Evolutionary conservation across 2,113 vertebrate species (phyloP), one percentile per base, ranked within the genome.

Genomic region (Gobio gobio): DNA sequence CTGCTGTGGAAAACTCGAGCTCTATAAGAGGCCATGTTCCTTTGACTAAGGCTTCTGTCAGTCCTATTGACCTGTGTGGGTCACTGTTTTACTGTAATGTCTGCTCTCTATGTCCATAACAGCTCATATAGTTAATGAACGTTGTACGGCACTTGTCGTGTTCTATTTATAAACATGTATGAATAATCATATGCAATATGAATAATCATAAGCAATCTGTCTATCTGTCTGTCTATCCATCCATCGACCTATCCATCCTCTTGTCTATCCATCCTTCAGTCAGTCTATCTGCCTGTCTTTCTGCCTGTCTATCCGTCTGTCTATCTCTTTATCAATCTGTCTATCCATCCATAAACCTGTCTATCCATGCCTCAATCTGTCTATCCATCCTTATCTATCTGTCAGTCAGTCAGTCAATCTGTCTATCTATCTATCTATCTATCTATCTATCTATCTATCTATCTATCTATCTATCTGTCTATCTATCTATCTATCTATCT

Each of bases 1-100:
- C 84, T 86, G 76, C 81, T 86, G 72, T 82, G 59, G 73, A 78
- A 63, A 86, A 78, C 56, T 86, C 72, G n/a, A 33, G 64, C 76
- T 86, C 68, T 88, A 70, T 87, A 82, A 82, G 40, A 78, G 54
- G 54, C 45, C 58, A 68, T 49, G 66, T 83, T 83, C 83, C 70
- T 49, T 72, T 75, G 59, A 29, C 24, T 83, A 45, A 51, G 75
- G 56, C 59, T 66, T 79, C 66, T 66, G 81, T 84, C 59, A 68
- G 33, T 56, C 47, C 56, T n/a, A 6, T 43, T 61, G 40, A 61
- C 84, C 40, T 56, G 16, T 43, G 51, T 45, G 51, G 49, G n/a
- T 49, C 77, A 64, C 51, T 36, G 45, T 64, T 86, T 78, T 73
- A 78, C 66, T 87, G 40, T 75, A 66, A 78, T 58, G 22, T 58